phyloP scores from a whole-genome alignment of 1,140 invertebrate species.

The Lasioglossum albipes region DNA sequence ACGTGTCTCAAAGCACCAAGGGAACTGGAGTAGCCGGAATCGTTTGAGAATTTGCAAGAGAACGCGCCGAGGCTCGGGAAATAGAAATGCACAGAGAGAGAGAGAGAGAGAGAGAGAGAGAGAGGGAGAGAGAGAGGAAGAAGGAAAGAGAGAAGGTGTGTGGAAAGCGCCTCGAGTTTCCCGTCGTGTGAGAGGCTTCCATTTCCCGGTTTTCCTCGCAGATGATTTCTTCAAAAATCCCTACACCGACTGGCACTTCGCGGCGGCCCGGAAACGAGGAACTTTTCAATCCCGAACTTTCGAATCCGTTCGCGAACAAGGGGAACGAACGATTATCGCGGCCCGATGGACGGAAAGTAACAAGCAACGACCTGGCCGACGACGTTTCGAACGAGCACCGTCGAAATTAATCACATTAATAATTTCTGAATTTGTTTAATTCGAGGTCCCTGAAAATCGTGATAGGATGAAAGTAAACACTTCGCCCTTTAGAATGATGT shows the following conservation, averaged over 20 bases:
- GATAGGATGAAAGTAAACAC: too few species aligned
- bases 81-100: too few species aligned
- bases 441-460: too few species aligned
- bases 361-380: not conserved
- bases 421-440: slow-evolving; percentile 14
- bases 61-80: not conserved
- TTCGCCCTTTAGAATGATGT: too few species aligned
- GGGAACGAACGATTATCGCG: not conserved
- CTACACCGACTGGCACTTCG: not conserved
- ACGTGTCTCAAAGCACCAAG: not conserved
- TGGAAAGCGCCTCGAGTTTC: not conserved
- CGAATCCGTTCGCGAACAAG: not conserved
- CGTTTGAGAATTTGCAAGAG: not conserved
- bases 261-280: not conserved
- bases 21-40: not conserved
- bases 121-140: too few species aligned
- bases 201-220: not conserved
- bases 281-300: not conserved
- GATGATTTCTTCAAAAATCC: slow-evolving; percentile 5
- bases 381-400: too few species aligned
- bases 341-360: not conserved
- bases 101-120: too few species aligned
- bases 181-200: not conserved
- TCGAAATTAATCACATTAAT: not conserved
- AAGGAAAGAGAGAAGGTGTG: not conserved